Base-by-base conservation (phyloP, 2,888 invertebrate genomes). In the Luffia ferchaultella region DNA sequence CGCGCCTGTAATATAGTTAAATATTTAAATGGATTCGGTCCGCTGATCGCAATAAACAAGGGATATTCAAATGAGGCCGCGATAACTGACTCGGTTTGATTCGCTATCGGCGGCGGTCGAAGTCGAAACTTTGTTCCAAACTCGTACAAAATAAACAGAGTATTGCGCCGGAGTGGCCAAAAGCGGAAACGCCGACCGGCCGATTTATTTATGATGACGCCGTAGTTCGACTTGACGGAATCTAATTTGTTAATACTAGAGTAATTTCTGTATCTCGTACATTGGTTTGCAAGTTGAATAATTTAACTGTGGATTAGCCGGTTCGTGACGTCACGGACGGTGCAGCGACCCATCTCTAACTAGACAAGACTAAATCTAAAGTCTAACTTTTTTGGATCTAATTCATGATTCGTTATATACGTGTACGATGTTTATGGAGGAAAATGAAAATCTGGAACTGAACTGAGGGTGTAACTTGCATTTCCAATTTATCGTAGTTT, bases 11-110 rank as follows among this genome's bases (percentile, higher is more conserved):
- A 30, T 47, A 47, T 20, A 47, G 47, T 47, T 20, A 47, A 47
- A 47, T 47, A 47, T 47, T 47, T 20, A 47, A 47, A 47, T 47
- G 20, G 16, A 47, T 47, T 47, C 47, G 40, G 47, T 19, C 16
- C 30, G 47, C 30, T 30, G 47, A 47, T 30, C n/a, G 2, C 47
- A 47, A 47, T 47, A 47, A 47, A 30, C 17, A 20, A 16, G 20
- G 47, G 19, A 46, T 20, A 47, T 47, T 47, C 47, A 47, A 30
- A 47, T 47, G 20, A 47, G 40, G 43, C 30, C 30, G 30, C 5
- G 12, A 7, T 7, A 30, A 30, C 30, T 30, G 30, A 12, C 5
- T 12, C 30, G 30, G 30, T 30, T 30, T 30, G 30, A 30, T 30
- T 30, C 30, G 30, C 30, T 30, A 30, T 30, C 30, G 30, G 30